phyloP scores from a whole-genome alignment of 2,797 vertebrate genomes.

The Sebastes hubbsi region DNA sequence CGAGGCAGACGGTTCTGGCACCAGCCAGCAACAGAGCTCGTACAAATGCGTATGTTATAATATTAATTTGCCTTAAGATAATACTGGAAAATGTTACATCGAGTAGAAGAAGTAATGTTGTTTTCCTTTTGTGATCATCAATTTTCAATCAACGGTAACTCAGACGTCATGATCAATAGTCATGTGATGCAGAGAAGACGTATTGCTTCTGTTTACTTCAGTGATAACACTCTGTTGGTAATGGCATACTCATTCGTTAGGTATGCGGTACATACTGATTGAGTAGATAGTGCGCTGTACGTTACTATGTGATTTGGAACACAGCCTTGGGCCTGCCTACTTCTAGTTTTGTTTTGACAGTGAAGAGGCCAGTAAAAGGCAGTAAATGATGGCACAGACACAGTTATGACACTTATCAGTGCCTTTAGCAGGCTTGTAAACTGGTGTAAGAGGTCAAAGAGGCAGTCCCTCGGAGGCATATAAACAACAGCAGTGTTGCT shows the following conservation, averaged over 20 bases:
- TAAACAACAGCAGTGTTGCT: not conserved
- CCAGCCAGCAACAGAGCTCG: no score
- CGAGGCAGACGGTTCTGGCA: no score
- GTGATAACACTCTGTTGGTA: not conserved
- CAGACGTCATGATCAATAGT: not conserved
- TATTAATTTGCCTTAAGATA: not conserved
- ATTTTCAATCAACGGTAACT: not conserved
- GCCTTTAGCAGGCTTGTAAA: not conserved
- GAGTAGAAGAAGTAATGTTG: not conserved
- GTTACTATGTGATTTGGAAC: not conserved
- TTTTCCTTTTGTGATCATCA: not conserved
- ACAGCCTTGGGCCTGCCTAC: not conserved
- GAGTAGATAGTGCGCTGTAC: not conserved
- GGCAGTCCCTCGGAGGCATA: not conserved
- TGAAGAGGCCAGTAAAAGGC: not conserved
- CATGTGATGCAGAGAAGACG: not conserved
- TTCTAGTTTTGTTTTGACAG: not conserved
- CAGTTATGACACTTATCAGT: not conserved
- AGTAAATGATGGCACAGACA: not conserved
- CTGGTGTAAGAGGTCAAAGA: conserved; percentile 2
- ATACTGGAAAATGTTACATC: not conserved
- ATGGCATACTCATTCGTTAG: no score
- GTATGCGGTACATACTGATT: no score
- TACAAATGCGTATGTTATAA: no score
- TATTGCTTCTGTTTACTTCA: not conserved